phyloP scores from a whole-genome alignment of 1,140 invertebrate species.

The Magallana ariakensis region DNA sequence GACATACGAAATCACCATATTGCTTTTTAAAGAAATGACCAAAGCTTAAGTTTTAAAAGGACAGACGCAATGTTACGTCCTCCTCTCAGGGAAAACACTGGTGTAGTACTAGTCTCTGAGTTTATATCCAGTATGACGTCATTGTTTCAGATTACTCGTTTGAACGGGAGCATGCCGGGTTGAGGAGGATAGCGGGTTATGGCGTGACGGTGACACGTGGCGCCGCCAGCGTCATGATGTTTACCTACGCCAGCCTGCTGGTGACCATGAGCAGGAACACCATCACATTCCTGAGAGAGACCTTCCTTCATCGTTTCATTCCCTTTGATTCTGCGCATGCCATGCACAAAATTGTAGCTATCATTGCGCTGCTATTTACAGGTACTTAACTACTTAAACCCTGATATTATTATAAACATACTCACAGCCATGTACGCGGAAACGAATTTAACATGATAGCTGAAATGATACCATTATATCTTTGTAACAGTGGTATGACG shows the following conservation, averaged over 20 bases:
- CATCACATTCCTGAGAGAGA: slow-evolving; percentile 97
- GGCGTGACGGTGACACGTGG: slow-evolving; percentile 98
- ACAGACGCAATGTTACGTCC: too few relatives aligned
- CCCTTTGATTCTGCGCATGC: slow-evolving; percentile 98
- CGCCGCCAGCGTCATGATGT: slow-evolving; percentile 96
- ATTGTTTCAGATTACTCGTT: slow-evolving; percentile 68
- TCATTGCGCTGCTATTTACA: slow-evolving; percentile 94
- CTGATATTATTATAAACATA: not conserved
- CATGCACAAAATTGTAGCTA: slow-evolving; percentile 98
- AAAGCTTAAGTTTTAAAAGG: too few relatives aligned
- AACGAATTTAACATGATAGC: not conserved
- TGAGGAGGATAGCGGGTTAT: slow-evolving; percentile 98
- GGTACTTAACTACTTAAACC: slow-evolving; percentile 63
- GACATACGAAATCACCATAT: too few relatives aligned
- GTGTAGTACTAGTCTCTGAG: too few relatives aligned
- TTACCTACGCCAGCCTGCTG: slow-evolving; percentile 95
- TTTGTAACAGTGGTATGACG: too few relatives aligned
- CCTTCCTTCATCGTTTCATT: slow-evolving; percentile 98
- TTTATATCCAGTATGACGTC: too few relatives aligned
- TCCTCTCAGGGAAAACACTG: too few relatives aligned
- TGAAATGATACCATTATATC: too few relatives aligned
- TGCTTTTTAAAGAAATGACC: too few relatives aligned
- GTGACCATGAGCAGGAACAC: slow-evolving; percentile 98
- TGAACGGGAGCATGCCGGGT: slow-evolving; percentile 93
- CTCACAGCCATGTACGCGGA: not conserved